Conservation (phyloP, 2,797 vertebrate species). For the Micropoecilia bifurca region DNA sequence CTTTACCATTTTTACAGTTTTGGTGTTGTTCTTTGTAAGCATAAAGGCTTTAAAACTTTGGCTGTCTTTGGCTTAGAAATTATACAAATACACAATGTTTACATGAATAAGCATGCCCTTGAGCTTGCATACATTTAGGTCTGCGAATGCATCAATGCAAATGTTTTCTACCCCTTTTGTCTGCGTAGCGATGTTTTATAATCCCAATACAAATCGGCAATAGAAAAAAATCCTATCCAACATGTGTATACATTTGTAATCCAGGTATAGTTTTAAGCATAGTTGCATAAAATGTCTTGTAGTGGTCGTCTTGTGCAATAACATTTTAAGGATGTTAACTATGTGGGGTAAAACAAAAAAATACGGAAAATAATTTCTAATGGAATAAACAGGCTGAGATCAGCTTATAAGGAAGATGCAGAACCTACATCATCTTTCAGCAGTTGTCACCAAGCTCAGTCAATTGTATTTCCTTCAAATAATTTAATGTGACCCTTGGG, state of each 20-base stretch:
- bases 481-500: slow-evolving; percentile 78
- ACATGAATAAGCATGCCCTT: slow-evolving; percentile 58
- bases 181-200: background rate
- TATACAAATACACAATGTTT: slow-evolving; percentile 47
- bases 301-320: slow-evolving; percentile 14
- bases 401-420: slow-evolving; percentile 42
- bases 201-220: background rate
- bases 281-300: slow-evolving; percentile 25
- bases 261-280: slow-evolving; percentile 19
- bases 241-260: slow-evolving; percentile 40
- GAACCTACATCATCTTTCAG: slow-evolving; percentile 63
- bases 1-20: background rate
- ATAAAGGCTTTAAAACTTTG: background rate
- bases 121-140: slow-evolving; percentile 30
- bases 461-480: slow-evolving; percentile 76
- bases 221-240: slow-evolving; percentile 5
- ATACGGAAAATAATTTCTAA: background rate
- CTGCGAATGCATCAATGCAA: slow-evolving; percentile 13
- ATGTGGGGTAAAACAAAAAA: slow-evolving; percentile 15
- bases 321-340: slow-evolving; percentile 20
- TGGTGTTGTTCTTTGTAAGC: background rate
- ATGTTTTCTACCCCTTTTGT: slow-evolving; percentile 2
- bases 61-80: slow-evolving; percentile 23
- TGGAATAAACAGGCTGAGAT: slow-evolving; percentile 25
- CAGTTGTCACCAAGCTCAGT: slow-evolving; percentile 67